Conservation (phyloP, 37 sponge, comb jelly and placozoan species). For the Axinella damicornis region DNA sequence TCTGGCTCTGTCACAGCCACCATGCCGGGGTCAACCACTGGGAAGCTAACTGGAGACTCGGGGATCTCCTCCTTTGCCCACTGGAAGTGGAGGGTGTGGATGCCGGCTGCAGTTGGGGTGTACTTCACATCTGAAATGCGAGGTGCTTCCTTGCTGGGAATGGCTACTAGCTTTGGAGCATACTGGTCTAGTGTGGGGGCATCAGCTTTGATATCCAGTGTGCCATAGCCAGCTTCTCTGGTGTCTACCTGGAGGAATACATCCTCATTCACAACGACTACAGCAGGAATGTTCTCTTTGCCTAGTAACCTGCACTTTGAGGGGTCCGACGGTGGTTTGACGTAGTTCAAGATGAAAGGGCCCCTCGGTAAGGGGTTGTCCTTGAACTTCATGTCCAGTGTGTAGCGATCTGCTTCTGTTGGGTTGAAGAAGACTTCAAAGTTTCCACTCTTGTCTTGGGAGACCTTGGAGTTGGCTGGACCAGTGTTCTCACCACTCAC, state of each 20-base stretch:
- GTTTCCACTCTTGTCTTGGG: conserved; percentile 35
- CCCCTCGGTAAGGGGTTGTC: conserved; percentile 49
- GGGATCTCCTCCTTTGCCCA: conserved; percentile 70
- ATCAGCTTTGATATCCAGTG: conserved; percentile 48
- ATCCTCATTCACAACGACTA: conserved; percentile 14
- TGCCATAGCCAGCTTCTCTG: conserved; percentile 49
- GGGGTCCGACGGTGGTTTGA: not conserved
- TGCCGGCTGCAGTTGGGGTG: conserved; percentile 54
- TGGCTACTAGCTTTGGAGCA: conserved; percentile 10
- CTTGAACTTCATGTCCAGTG: conserved; percentile 46
- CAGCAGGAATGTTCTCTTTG: conserved; percentile 18
- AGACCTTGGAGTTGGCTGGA: conserved; percentile 20
- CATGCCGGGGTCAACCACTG: conserved; percentile 36
- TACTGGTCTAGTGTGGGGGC: conserved; percentile 21
- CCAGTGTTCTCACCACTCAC: conserved; percentile 47
- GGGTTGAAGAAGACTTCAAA: conserved; percentile 45
- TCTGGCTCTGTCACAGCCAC: conserved; percentile 57
- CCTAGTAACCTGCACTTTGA: conserved; percentile 42
- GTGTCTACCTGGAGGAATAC: conserved; percentile 63
- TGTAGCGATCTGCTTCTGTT: conserved; percentile 9
- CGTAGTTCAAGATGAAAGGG: conserved; percentile 47
- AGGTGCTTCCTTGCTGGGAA: not conserved
- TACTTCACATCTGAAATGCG: conserved; percentile 50
- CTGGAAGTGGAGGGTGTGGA: conserved; percentile 42
- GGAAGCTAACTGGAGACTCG: conserved; percentile 50